phyloP scores from a whole-genome alignment of 2,888 invertebrate genomes.

The Herminia tarsipennalis region DNA sequence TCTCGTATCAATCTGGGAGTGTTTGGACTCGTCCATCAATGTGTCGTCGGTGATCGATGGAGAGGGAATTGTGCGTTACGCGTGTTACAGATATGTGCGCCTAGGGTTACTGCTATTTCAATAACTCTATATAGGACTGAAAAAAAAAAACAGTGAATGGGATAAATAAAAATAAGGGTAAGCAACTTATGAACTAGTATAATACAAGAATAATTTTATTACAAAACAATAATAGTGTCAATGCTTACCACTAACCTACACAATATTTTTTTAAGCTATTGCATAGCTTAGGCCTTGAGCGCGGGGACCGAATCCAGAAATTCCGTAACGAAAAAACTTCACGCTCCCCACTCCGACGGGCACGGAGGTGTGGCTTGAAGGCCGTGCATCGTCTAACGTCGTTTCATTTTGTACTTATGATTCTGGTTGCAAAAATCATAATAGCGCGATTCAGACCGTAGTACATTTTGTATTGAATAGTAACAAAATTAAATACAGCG shows the following conservation, averaged over 20 bases:
- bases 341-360: no score
- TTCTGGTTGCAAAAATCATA: no score
- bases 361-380: no score
- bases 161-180: background rate
- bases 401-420: no score
- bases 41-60: slow-evolving; percentile 39
- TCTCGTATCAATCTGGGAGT: slow-evolving; percentile 42
- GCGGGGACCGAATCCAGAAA: no score
- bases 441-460: no score
- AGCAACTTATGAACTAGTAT: background rate
- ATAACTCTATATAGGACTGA: background rate
- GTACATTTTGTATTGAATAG: no score
- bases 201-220: background rate
- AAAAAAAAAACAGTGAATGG: background rate
- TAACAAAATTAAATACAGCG: no score
- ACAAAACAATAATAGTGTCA: background rate
- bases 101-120: slow-evolving; percentile 21
- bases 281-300: no score
- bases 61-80: slow-evolving; percentile 17
- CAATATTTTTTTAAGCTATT: background rate
- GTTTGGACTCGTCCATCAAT: slow-evolving; percentile 47
- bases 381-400: no score
- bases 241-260: background rate
- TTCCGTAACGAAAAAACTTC: no score
- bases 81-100: slow-evolving; percentile 12